Evolutionary conservation across 2,113 vertebrate genomes (phyloP).

Genomic region (Canis aureus): DNA sequence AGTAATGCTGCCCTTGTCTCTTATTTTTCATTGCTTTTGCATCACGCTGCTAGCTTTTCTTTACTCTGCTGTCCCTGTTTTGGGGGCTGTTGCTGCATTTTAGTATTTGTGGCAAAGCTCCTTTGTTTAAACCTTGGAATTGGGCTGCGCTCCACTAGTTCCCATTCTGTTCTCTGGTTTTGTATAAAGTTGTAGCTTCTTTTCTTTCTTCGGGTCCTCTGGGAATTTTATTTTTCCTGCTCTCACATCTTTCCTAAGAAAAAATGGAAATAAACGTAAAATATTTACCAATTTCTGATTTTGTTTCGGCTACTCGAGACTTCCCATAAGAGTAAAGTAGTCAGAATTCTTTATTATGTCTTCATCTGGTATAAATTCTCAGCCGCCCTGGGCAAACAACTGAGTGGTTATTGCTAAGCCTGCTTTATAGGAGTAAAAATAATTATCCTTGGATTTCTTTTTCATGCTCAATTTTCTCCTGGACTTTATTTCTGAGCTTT

Average conservation of each 20-base stretch:
- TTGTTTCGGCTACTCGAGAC: neutral
- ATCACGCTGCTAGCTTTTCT: neutral
- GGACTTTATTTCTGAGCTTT: constrained; percentile 64
- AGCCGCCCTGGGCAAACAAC: constrained; percentile 40
- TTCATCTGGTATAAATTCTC: constrained; percentile 72
- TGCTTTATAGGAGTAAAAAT: constrained; percentile 52
- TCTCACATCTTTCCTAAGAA: neutral
- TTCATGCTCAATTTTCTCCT: constrained; percentile 68
- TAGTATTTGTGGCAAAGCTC: neutral
- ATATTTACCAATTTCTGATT: constrained; percentile 39
- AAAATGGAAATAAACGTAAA: constrained; percentile 62
- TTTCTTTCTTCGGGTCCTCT: constrained; percentile 11
- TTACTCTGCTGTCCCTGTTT: neutral
- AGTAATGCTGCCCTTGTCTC: neutral
- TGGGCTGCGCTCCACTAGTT: neutral
- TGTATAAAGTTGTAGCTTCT: neutral
- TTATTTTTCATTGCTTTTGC: neutral
- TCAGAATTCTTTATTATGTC: constrained; percentile 30
- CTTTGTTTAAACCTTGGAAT: neutral
- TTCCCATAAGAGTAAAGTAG: constrained; percentile 26
- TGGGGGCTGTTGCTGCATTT: neutral
- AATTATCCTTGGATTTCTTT: constrained; percentile 68
- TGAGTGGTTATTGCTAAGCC: constrained; percentile 50
- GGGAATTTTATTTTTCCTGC: constrained; percentile 24
- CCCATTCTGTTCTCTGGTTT: neutral